A percentile compares a stretch with the other conserved stretches of the same genome.
phyloP scores from a whole-genome alignment of 2,797 vertebrate genomes.

The Carcharodon carcharias region DNA sequence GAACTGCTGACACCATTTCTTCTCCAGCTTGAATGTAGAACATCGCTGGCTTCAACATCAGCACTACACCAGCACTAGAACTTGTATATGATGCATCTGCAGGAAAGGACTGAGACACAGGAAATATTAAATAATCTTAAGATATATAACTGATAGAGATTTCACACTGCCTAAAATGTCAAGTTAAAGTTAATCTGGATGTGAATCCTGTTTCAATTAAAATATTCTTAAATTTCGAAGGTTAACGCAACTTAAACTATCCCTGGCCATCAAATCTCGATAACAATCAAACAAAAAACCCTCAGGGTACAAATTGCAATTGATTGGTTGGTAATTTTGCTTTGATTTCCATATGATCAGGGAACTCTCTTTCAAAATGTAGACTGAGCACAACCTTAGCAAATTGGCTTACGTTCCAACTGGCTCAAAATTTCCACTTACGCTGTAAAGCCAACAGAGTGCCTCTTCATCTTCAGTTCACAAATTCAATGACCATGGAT shows the following conservation, averaged over 20 bases:
- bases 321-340: not conserved
- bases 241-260: not conserved
- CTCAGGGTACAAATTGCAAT: not conserved
- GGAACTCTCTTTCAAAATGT: not conserved
- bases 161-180: not conserved
- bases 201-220: not conserved
- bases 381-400: not conserved
- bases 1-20: not conserved
- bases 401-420: not conserved
- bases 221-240: not conserved
- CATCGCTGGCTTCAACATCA: constrained; percentile 11
- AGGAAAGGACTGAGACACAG: constrained; percentile 32
- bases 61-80: constrained; percentile 39
- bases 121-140: not conserved
- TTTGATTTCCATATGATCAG: not conserved
- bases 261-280: not conserved
- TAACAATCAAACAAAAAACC: not conserved
- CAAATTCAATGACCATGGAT: not conserved
- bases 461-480: not conserved
- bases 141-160: not conserved
- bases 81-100: constrained; percentile 38
- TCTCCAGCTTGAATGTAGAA: constrained; percentile 35
- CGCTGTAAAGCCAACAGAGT: not conserved
- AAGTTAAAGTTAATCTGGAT: too few relatives aligned
- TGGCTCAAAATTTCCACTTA: not conserved